These are phyloP conservation scores for Callimorpha dominula DNA, from an alignment of 2,888 invertebrate species.

Conservation along the genomic window DNA sequence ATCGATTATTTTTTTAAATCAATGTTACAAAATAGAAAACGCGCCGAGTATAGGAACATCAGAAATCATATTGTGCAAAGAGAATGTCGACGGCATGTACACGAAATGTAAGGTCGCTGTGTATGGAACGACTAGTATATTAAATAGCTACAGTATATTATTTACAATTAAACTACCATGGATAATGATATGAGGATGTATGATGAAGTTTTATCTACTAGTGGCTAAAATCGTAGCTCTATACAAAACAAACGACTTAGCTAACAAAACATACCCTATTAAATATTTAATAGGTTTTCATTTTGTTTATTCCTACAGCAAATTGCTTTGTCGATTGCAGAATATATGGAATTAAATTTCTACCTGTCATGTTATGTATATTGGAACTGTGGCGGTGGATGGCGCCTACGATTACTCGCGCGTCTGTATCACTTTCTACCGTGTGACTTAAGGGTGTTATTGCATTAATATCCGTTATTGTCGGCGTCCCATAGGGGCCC, in stretches of 20 bases:
- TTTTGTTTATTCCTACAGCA: constrained; percentile 28
- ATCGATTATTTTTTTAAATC: constrained; percentile 21
- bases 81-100: constrained; percentile 38
- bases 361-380: constrained; percentile 24
- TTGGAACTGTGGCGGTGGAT: constrained; percentile 54
- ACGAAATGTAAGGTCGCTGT: constrained; percentile 46
- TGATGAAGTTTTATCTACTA: constrained; percentile 48
- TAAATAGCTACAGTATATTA: constrained; percentile 63
- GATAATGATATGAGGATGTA: constrained; percentile 64
- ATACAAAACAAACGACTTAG: constrained; percentile 30
- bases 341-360: constrained; percentile 19
- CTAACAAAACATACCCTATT: constrained; percentile 23
- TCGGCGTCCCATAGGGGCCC: constrained; percentile 44
- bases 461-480: constrained; percentile 37
- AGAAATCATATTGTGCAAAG: constrained; percentile 37
- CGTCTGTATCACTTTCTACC: constrained; percentile 44
- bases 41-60: constrained; percentile 51
- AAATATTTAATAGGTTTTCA: constrained; percentile 24
- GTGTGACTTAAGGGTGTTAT: background rate
- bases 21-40: constrained; percentile 41
- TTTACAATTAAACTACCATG: constrained; percentile 66
- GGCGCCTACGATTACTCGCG: constrained; percentile 48
- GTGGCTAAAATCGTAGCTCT: constrained; percentile 39
- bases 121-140: constrained; percentile 60
- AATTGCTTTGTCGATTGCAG: constrained; percentile 11